A percentile compares a stretch with the other conserved stretches of the same genome.
Evolutionary conservation across 2,113 vertebrate genomes (phyloP).

Genomic region (Xiphorhynchus elegans): DNA sequence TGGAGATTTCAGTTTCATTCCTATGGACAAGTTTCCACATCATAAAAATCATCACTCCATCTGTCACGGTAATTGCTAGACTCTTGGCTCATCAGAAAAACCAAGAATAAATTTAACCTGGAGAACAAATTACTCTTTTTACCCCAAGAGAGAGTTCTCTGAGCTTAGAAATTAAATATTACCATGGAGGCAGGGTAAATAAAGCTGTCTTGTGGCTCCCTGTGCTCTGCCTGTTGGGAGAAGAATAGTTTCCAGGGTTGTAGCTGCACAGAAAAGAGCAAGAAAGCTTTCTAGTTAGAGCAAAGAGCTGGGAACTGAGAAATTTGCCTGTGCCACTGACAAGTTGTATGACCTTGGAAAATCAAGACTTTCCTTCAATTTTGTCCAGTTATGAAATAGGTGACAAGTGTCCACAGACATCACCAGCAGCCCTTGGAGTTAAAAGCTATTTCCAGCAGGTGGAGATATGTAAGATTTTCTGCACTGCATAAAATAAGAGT

Average conservation of each 20-base stretch:
- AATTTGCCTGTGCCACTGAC: neutral
- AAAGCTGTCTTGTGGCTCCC: neutral
- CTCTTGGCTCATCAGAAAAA: neutral
- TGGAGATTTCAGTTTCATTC: constrained; percentile 16
- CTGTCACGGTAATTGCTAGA: constrained; percentile 34
- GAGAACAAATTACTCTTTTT: constrained; percentile 16
- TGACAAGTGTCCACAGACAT: neutral
- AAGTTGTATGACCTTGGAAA: neutral
- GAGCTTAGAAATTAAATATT: constrained; percentile 14
- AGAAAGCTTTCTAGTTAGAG: neutral
- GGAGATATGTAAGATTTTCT: neutral
- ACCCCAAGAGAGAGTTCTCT: neutral
- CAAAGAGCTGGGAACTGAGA: neutral
- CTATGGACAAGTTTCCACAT: constrained; percentile 18
- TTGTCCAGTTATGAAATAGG: neutral
- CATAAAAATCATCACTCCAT: constrained; percentile 37
- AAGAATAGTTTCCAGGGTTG: neutral
- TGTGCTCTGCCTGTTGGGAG: neutral
- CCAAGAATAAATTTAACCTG: neutral
- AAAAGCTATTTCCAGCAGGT: neutral
- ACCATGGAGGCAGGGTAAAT: neutral
- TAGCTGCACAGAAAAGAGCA: neutral
- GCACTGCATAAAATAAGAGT: neutral
- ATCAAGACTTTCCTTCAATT: neutral
- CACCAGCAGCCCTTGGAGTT: neutral